Base-by-base conservation (phyloP, 2,888 invertebrate species). In the Oegoconia quadripuncta region DNA sequence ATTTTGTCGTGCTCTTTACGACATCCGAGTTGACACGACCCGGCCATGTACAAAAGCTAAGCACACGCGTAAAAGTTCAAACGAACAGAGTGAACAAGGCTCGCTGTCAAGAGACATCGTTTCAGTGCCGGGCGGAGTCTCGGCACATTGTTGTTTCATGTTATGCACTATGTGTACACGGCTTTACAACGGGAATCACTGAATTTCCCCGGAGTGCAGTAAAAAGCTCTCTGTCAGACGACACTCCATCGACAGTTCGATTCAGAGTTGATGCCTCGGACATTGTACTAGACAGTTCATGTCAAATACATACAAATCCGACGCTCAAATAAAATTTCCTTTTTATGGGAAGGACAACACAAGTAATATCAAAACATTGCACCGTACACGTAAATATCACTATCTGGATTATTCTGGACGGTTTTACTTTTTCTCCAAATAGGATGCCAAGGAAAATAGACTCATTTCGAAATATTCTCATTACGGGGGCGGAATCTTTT, bases 121-220 rank as follows among this genome's bases (percentile, higher is more conserved):
- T 58, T 56, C 64, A 60, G 61, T 64, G 65, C 20, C 13, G 17
- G 20, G 28, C 26, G 15, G 12, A 16, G n/a, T 54, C 59, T 52
- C 49, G 36, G 53, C 53, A 67, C 69, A 72, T 68, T 69, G 69
- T 66, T 66, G 64, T 71, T 70, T 68, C 69, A 70, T 68, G 70
- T 68, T 64, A 59, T 59, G 46, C 53, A 20, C 28, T 31, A 25
- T 56, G 56, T 64, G 64, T 59, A 66, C 61, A 55, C 53, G 54
- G 60, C 66, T 74, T 74, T 73, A 74, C 64, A 61, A 56, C 62
- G 52, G 60, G 75, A 77, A 77, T 82, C 75, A 72, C 61, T 52
- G 71, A 69, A 86, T 84, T 84, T 86, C 86, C 86, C 84, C 42
- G 33, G 84, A 76, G 86, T 72, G 72, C 64, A 67, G 68, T 86